These are phyloP conservation scores for Mythimna loreyi DNA, from an alignment of 2,888 invertebrate species.

Conservation along the genomic window DNA sequence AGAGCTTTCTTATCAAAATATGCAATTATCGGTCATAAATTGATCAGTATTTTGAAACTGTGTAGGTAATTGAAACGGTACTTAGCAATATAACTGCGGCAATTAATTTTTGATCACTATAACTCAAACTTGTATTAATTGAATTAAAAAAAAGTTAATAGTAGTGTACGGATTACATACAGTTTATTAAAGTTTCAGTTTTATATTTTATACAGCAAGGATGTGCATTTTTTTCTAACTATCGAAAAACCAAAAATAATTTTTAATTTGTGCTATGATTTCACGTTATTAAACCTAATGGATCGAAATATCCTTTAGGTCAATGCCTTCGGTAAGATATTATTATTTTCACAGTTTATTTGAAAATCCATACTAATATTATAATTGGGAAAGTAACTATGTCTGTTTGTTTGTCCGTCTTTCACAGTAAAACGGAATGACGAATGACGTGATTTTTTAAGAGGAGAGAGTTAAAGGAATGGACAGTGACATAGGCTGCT, in stretches of 20 bases:
- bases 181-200: constrained; percentile 7
- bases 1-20: background rate
- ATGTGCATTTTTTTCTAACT: constrained; percentile 13
- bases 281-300: constrained; percentile 36
- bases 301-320: constrained; percentile 40
- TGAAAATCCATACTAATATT: no score
- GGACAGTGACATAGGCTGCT: no score
- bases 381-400: no score
- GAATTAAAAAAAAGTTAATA: constrained; percentile 24
- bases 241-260: constrained; percentile 19
- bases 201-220: background rate
- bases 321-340: constrained; percentile 36
- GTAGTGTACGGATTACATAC: background rate
- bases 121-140: constrained; percentile 27
- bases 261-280: constrained; percentile 44
- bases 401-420: no score
- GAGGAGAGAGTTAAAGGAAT: no score
- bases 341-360: constrained; percentile 38
- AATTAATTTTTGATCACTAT: constrained; percentile 22
- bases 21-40: background rate
- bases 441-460: no score
- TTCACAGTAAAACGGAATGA: no score
- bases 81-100: constrained; percentile 2
- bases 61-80: constrained; percentile 11
- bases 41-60: constrained; percentile 1